Percentiles rank a stretch among this genome's conserved stretches.
Evolutionary conservation across 2,113 vertebrate genomes (phyloP).

Genomic region (Jacana jacana): DNA sequence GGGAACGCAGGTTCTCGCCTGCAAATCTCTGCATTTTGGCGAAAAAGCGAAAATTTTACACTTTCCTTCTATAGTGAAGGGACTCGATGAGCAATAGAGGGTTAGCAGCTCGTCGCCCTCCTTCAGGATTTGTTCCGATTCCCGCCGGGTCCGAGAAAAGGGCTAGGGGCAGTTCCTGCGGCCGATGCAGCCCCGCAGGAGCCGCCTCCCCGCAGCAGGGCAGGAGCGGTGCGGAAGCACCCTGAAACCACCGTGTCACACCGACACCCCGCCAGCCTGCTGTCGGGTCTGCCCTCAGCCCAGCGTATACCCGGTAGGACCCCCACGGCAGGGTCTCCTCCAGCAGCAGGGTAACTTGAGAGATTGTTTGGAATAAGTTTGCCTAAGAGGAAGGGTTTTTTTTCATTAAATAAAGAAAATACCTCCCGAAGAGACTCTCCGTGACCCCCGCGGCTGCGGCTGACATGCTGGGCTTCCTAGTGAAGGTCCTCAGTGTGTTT

Average conservation of each 20-base stretch:
- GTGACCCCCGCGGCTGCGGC: conserved; percentile 49
- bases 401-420: conserved; percentile 73
- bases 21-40: rapidly evolving
- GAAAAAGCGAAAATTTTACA: rapidly evolving
- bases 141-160: not conserved
- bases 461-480: conserved; percentile 40
- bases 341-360: conserved; percentile 58
- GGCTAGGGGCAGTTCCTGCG: not conserved
- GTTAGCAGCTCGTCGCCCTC: too few relatives aligned
- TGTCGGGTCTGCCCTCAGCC: not conserved
- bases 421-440: conserved; percentile 56
- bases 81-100: not conserved
- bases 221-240: not conserved
- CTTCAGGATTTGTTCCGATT: not conserved
- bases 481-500: conserved; percentile 63
- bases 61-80: not conserved
- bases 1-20: rapidly evolving
- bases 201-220: not conserved
- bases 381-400: not conserved
- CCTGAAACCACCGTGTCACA: rapidly evolving
- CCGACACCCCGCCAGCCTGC: not conserved
- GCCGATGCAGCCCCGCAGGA: not conserved
- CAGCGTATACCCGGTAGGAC: not conserved
- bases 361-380: conserved; percentile 57
- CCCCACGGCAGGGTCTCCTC: not conserved